A percentile compares a stretch with the other conserved stretches of the same genome.
These are phyloP conservation scores for Ailurus styani DNA, from an alignment of 2,113 vertebrate species.

Conservation along the genomic window DNA sequence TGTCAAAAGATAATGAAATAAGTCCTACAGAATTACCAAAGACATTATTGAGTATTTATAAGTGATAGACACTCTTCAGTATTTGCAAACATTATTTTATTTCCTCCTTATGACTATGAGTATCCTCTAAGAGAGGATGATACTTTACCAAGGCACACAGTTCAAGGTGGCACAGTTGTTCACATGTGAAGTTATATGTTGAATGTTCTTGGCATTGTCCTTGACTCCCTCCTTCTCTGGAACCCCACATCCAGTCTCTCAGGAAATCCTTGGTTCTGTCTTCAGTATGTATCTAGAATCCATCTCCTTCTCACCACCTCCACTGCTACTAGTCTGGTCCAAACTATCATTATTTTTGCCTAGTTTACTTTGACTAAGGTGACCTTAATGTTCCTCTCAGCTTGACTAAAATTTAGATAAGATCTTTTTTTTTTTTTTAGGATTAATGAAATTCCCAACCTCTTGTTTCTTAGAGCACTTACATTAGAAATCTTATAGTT, in stretches of 20 bases:
- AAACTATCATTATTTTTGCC: neutral
- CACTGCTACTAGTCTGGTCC: neutral
- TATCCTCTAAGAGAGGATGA: neutral
- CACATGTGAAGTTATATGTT: neutral
- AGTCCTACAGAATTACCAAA: neutral
- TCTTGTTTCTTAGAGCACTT: neutral
- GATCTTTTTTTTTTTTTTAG: neutral
- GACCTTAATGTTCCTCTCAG: neutral
- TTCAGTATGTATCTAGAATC: neutral
- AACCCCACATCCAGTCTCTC: neutral
- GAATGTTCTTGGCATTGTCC: neutral
- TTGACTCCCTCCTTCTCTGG: neutral
- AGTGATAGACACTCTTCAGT: neutral
- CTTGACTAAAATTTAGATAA: neutral
- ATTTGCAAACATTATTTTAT: neutral
- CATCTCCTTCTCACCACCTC: neutral
- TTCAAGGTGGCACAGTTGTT: neutral
- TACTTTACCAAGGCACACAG: neutral
- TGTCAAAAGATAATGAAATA: neutral
- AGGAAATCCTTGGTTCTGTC: neutral
- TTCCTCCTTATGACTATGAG: neutral
- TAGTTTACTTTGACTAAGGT: neutral
- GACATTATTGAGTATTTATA: neutral
- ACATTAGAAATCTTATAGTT: neutral
- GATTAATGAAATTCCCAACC: neutral